These are phyloP conservation scores for Drosophila silvestris DNA, from an alignment of 2,888 invertebrate genomes.

Conservation along the genomic window DNA sequence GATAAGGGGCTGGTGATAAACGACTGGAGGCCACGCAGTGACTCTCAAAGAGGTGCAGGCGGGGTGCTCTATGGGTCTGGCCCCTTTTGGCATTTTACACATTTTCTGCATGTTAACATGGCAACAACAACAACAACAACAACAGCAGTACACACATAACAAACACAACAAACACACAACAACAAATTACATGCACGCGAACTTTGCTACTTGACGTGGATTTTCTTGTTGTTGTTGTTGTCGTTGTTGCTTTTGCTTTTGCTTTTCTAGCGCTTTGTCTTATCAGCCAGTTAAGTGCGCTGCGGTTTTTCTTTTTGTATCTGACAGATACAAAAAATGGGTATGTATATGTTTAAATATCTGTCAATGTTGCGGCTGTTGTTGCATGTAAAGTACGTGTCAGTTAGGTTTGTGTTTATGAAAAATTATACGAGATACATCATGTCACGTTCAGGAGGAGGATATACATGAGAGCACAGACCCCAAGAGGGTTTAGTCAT, in stretches of 20 bases:
- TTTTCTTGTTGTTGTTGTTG: constrained; percentile 8
- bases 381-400: constrained; percentile 36
- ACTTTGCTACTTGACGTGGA: constrained; percentile 44
- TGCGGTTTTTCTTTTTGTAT: constrained; percentile 50
- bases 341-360: constrained; percentile 28
- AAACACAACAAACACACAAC: constrained; percentile 12
- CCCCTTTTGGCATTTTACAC: constrained; percentile 51
- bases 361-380: constrained; percentile 40
- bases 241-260: constrained; percentile 1
- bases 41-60: neutral
- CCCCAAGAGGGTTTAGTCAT: constrained; percentile 27
- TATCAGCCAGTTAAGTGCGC: constrained; percentile 49
- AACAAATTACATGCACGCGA: constrained; percentile 59
- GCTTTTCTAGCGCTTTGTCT: constrained; percentile 48
- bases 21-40: constrained; percentile 15
- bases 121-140: constrained; percentile 37
- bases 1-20: constrained; percentile 58
- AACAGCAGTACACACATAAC: constrained; percentile 4
- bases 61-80: constrained; percentile 18
- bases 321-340: constrained; percentile 43
- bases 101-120: constrained; percentile 57
- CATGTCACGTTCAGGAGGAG: constrained; percentile 58
- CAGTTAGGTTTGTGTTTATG: constrained; percentile 42
- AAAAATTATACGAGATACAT: constrained; percentile 45
- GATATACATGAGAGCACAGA: constrained; percentile 16